These are phyloP conservation scores for Helicoverpa armigera DNA, from an alignment of 1,140 invertebrate species.

Conservation along the genomic window DNA sequence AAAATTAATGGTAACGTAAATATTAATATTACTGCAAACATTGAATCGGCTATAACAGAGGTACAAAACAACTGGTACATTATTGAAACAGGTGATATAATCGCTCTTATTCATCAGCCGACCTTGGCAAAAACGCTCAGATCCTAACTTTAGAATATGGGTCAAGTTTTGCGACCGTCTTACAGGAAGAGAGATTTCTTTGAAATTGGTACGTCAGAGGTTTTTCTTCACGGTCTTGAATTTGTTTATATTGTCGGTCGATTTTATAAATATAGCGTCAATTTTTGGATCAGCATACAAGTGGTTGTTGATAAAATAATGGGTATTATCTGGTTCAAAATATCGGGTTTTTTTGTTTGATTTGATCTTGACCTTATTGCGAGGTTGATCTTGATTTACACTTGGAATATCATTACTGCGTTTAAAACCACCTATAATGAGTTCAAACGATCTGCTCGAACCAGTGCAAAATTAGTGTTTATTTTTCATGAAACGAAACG, in stretches of 20 bases:
- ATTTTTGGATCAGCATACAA: neutral
- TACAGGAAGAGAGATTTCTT: slow-evolving; percentile 1
- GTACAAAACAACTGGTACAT: neutral
- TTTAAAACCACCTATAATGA: too few relatives aligned
- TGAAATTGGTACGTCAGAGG: neutral
- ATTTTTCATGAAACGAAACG: too few relatives aligned
- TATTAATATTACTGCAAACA: neutral
- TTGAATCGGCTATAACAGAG: neutral
- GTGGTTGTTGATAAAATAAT: neutral
- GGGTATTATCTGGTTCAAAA: neutral
- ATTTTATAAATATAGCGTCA: neutral
- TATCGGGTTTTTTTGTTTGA: too few relatives aligned
- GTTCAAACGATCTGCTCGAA: too few relatives aligned
- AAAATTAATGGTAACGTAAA: neutral
- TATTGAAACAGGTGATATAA: slow-evolving; percentile 38
- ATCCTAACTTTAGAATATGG: slow-evolving; percentile 42
- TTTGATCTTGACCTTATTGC: too few relatives aligned
- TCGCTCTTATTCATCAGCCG: neutral
- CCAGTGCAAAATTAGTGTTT: too few relatives aligned
- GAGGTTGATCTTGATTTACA: too few relatives aligned
- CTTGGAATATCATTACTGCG: too few relatives aligned
- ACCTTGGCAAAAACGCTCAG: slow-evolving; percentile 32
- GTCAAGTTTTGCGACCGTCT: slow-evolving; percentile 23
- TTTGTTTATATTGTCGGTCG: neutral
- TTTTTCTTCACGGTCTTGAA: neutral